Conservation (phyloP, 2,113 vertebrate genomes). For the Tragelaphus strepsiceros region DNA sequence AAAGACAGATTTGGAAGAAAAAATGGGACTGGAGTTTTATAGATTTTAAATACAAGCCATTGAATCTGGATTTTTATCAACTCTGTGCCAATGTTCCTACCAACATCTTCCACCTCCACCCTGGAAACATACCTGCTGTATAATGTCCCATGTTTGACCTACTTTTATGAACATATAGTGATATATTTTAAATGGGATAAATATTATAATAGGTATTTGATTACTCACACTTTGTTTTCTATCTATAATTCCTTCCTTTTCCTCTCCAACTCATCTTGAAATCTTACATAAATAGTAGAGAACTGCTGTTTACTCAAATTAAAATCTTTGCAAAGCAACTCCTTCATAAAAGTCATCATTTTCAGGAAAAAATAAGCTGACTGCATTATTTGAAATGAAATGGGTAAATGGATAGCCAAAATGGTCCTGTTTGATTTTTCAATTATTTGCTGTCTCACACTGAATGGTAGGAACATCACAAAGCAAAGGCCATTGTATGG, state of each 20-base stretch:
- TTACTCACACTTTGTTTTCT: not conserved
- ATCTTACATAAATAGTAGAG: not conserved
- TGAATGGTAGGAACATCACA: not conserved
- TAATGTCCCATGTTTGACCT: not conserved
- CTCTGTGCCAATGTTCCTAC: not conserved
- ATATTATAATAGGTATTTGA: not conserved
- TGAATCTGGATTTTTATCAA: not conserved
- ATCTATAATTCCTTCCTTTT: not conserved
- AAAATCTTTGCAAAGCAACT: not conserved
- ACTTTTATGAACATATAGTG: not conserved
- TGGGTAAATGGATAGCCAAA: not conserved
- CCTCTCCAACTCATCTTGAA: not conserved
- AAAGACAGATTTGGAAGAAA: not conserved
- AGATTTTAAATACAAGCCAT: not conserved
- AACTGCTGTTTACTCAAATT: not conserved
- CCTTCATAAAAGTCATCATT: not conserved
- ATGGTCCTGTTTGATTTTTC: not conserved
- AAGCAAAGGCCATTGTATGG: not conserved
- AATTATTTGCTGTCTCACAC: not conserved
- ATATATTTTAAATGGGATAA: not conserved
- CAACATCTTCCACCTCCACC: not conserved
- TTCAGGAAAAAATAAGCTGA: not conserved
- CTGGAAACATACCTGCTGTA: not conserved
- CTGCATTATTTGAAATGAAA: not conserved
- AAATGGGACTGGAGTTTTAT: not conserved